These are phyloP conservation scores for Chrysomela aeneicollis DNA, from an alignment of 2,888 invertebrate species.

Conservation along the genomic window DNA sequence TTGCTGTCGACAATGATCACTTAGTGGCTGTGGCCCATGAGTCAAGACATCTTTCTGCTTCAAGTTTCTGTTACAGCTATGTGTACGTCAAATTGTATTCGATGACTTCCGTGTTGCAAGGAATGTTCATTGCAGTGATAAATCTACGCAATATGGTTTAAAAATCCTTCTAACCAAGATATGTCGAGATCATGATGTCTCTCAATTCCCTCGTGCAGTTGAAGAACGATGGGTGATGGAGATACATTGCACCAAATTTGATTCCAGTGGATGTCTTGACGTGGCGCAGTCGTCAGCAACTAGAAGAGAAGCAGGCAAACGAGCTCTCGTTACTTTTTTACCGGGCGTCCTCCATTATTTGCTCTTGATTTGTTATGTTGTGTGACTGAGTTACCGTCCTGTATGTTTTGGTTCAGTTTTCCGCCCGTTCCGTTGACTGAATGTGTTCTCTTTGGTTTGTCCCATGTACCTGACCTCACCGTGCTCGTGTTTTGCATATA, in stretches of 20 bases:
- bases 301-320: background rate
- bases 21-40: too few relatives aligned
- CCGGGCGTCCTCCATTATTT: constrained; percentile 35
- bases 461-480: constrained; percentile 52
- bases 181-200: too few relatives aligned
- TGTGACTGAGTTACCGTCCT: constrained; percentile 58
- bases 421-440: constrained; percentile 54
- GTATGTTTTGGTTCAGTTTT: constrained; percentile 45
- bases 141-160: too few relatives aligned
- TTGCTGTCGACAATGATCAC: too few relatives aligned
- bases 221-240: too few relatives aligned
- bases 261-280: background rate
- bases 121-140: too few relatives aligned
- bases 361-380: constrained; percentile 52
- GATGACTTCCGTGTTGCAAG: too few relatives aligned
- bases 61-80: too few relatives aligned
- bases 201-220: too few relatives aligned
- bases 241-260: too few relatives aligned
- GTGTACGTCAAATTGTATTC: too few relatives aligned
- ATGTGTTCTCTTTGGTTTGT: constrained; percentile 62
- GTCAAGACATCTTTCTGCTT: background rate
- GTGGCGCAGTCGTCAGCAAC: background rate
- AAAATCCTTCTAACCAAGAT: too few relatives aligned
- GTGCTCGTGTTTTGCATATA: constrained; percentile 71
- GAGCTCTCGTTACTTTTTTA: constrained; percentile 20